phyloP scores from a whole-genome alignment of 2,888 invertebrate species.

The Automeris io region DNA sequence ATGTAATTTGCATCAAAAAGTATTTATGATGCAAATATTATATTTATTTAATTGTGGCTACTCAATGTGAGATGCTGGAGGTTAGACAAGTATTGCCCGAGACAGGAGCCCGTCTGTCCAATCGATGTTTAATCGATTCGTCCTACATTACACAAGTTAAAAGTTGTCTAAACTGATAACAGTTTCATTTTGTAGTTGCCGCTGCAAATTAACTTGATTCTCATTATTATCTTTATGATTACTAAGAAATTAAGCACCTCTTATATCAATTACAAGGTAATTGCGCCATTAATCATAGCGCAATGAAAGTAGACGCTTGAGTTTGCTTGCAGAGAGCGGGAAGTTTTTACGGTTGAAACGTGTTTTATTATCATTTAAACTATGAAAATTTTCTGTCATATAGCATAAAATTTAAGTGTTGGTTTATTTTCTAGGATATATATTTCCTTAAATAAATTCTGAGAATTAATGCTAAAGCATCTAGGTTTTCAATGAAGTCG shows the following conservation, averaged over 20 bases:
- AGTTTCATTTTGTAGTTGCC: neutral
- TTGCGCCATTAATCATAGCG: neutral
- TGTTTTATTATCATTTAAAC: too few relatives aligned
- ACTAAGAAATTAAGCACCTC: neutral
- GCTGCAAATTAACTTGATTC: constrained; percentile 6
- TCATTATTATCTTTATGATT: constrained; percentile 1
- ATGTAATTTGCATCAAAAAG: too few relatives aligned
- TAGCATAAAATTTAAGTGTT: too few relatives aligned
- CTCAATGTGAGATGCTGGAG: neutral
- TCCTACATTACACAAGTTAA: constrained; percentile 34
- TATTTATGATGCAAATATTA: too few relatives aligned
- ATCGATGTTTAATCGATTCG: constrained; percentile 49
- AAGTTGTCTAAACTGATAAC: neutral
- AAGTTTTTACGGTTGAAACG: neutral
- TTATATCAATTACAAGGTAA: neutral
- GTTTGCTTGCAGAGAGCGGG: neutral
- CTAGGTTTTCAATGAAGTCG: too few relatives aligned
- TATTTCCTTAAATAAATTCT: too few relatives aligned
- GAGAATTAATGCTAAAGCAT: too few relatives aligned
- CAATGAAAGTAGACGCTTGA: neutral
- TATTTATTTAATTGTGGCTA: too few relatives aligned
- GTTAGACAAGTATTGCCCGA: neutral
- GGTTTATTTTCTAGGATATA: too few relatives aligned
- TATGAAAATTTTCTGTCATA: too few relatives aligned
- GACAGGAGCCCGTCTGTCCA: constrained; percentile 12